Evolutionary conservation across 2,113 vertebrate genomes (phyloP).

Genomic region (Brachyhypopomus gauderio): DNA sequence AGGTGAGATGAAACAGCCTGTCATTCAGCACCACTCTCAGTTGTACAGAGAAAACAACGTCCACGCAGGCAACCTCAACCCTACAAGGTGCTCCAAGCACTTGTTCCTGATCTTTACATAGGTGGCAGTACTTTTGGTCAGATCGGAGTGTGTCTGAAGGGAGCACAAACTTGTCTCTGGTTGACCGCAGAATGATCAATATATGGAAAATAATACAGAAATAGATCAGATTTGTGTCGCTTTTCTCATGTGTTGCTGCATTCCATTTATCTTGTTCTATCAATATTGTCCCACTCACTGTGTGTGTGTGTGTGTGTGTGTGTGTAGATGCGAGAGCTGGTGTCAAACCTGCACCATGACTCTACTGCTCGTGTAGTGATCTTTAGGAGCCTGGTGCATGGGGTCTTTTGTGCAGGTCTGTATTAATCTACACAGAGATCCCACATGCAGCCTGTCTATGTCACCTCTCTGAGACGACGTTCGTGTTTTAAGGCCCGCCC

Average conservation of each 20-base stretch:
- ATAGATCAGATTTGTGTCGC: neutral
- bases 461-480: no score
- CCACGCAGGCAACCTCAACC: neutral
- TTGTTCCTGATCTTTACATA: neutral
- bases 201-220: slow-evolving; percentile 4
- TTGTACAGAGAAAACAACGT: neutral
- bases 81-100: neutral
- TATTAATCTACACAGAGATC: neutral
- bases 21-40: neutral
- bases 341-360: slow-evolving; percentile 79
- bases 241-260: slow-evolving; percentile 3
- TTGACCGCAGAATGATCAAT: slow-evolving; percentile 17
- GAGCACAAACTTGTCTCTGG: slow-evolving; percentile 20
- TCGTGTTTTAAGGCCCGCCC: neutral
- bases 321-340: slow-evolving; percentile 78
- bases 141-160: neutral
- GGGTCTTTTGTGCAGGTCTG: slow-evolving; percentile 93
- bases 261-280: neutral
- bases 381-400: slow-evolving; percentile 86
- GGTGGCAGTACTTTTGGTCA: neutral
- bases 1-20: slow-evolving; percentile 74
- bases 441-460: neutral
- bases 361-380: slow-evolving; percentile 79
- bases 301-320: neutral
- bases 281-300: slow-evolving; percentile 7